Conservation (phyloP, 2,113 vertebrate species). For the Zosterops pallidus region DNA sequence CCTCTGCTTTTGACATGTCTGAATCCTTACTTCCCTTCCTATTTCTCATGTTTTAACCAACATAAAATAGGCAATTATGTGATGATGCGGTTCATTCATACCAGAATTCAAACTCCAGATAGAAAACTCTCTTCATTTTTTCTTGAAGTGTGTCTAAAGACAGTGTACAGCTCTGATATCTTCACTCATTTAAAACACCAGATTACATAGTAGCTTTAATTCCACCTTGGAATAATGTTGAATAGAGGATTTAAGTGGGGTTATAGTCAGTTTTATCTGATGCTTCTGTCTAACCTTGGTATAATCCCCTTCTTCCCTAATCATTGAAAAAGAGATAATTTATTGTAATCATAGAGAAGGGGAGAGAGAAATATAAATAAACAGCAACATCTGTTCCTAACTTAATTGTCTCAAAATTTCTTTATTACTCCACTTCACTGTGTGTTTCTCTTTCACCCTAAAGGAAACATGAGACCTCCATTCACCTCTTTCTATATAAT, state of each 20-base stretch:
- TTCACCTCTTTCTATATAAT: background rate
- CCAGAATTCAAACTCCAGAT: background rate
- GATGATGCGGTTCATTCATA: background rate
- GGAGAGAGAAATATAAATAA: conserved; percentile 24
- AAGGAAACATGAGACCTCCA: background rate
- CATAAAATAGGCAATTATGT: background rate
- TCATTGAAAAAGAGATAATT: background rate
- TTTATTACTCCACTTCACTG: background rate
- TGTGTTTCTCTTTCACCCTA: background rate
- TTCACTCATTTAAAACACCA: background rate
- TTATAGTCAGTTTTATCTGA: background rate
- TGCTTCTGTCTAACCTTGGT: conserved; percentile 12
- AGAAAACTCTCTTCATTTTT: background rate
- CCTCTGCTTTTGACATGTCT: background rate
- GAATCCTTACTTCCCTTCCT: background rate
- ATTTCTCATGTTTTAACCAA: background rate
- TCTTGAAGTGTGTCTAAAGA: background rate
- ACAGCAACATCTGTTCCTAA: background rate
- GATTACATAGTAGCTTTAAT: background rate
- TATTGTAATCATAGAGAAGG: background rate
- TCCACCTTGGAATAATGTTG: background rate
- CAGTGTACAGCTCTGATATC: background rate
- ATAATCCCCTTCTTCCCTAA: conserved; percentile 8
- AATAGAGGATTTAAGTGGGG: background rate
- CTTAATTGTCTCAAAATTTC: background rate